These are phyloP conservation scores for Apteryx owenii DNA, from an alignment of 2,113 vertebrate species.

Conservation along the genomic window DNA sequence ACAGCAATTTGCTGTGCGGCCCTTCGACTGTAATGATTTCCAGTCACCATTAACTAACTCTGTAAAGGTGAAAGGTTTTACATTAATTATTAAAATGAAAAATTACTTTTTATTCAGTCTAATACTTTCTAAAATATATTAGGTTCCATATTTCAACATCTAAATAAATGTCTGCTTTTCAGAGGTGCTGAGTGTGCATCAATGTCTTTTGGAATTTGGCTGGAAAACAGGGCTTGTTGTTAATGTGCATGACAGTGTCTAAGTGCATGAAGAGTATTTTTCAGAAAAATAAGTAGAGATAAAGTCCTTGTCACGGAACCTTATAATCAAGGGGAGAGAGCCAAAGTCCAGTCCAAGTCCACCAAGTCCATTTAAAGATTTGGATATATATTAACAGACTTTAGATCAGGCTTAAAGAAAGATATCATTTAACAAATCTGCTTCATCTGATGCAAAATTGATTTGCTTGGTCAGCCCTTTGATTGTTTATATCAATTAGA, in stretches of 20 bases:
- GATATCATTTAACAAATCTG: background rate
- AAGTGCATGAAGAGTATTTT: conserved; percentile 39
- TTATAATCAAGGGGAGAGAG: conserved; percentile 1
- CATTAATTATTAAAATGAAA: background rate
- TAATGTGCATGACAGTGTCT: conserved; percentile 45
- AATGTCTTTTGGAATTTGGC: background rate
- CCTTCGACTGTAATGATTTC: background rate
- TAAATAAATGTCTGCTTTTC: background rate
- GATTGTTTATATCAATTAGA: conserved; percentile 10
- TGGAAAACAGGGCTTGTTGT: background rate
- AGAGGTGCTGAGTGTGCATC: background rate
- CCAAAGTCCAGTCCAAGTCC: background rate
- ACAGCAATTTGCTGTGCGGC: background rate
- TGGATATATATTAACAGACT: background rate
- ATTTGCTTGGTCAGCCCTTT: background rate
- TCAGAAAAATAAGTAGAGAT: background rate
- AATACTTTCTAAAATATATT: background rate
- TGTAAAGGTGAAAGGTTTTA: conserved; percentile 3
- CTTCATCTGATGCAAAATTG: background rate
- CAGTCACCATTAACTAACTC: background rate
- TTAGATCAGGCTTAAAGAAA: background rate
- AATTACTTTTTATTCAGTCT: background rate
- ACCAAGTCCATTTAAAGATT: background rate
- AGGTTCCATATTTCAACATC: background rate
- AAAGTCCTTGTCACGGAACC: conserved; percentile 3